A percentile compares a stretch with the other conserved stretches of the same genome.
Evolutionary conservation across 2,797 vertebrate genomes (phyloP).

Genomic region (Chanos chanos): DNA sequence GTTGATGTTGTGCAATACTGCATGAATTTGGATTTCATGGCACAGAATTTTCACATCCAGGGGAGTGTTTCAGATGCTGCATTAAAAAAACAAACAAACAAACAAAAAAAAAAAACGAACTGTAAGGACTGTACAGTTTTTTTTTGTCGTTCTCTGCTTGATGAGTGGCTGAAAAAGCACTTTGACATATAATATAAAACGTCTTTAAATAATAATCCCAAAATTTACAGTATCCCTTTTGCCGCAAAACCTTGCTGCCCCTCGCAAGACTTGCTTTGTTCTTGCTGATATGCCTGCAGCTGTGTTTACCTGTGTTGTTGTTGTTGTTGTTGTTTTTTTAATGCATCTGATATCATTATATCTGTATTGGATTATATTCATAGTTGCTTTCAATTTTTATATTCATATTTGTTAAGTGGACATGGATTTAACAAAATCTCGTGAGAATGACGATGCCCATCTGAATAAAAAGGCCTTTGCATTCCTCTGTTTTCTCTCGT

Average conservation of each 20-base stretch:
- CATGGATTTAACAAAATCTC: conserved; percentile 20
- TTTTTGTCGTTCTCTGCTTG: too few species aligned
- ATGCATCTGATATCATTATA: conserved; percentile 11
- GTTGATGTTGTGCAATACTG: conserved; percentile 59
- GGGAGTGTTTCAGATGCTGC: too few species aligned
- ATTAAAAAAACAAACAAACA: too few species aligned
- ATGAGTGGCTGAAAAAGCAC: too few species aligned
- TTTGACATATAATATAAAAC: too few species aligned
- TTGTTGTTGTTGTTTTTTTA: conserved; percentile 29
- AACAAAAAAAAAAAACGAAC: too few species aligned
- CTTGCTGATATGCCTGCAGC: conserved; percentile 1
- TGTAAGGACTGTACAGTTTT: too few species aligned
- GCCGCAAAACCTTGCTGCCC: too few species aligned
- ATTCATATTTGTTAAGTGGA: conserved; percentile 25
- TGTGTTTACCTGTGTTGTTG: conserved; percentile 29
- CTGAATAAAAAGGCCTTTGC: conserved; percentile 38
- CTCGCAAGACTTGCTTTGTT: background rate
- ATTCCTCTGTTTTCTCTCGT: conserved; percentile 22
- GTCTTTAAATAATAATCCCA: too few species aligned
- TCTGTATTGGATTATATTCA: conserved; percentile 27
- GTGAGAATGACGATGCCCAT: conserved; percentile 21
- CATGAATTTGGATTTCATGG: conserved; percentile 61
- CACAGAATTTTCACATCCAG: conserved; percentile 30
- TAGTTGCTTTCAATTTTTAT: conserved; percentile 27
- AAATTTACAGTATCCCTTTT: too few species aligned